phyloP scores from a whole-genome alignment of 2,113 vertebrate genomes.

The Brachypodius melanocephalos region DNA sequence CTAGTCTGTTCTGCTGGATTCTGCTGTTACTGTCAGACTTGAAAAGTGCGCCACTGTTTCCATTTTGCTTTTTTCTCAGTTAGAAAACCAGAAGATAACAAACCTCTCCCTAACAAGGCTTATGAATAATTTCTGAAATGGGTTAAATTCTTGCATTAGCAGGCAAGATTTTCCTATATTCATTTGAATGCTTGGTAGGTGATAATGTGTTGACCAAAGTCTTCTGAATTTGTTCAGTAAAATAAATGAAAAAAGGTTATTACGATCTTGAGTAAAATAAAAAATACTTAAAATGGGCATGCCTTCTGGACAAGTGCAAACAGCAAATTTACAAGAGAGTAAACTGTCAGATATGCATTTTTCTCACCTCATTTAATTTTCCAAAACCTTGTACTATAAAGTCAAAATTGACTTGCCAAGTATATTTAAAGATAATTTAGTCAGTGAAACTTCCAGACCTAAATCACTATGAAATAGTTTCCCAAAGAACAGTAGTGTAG shows the following conservation, averaged over 20 bases:
- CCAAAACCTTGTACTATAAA: not conserved
- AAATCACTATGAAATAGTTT: not conserved
- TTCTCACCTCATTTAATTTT: not conserved
- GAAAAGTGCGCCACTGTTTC: not conserved
- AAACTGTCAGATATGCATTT: not conserved
- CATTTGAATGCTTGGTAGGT: not conserved
- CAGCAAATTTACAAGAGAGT: not conserved
- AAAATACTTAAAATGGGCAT: not conserved
- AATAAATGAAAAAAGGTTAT: not conserved
- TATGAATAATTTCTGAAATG: not conserved
- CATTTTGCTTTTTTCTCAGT: not conserved
- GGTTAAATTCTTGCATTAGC: not conserved
- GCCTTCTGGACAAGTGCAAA: not conserved
- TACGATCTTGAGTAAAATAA: not conserved
- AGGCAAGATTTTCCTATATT: not conserved
- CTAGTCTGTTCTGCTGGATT: not conserved
- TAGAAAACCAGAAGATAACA: not conserved
- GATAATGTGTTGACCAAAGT: not conserved
- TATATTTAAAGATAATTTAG: not conserved
- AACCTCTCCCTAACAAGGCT: not conserved
- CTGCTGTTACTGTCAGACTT: not conserved
- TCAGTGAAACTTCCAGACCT: not conserved
- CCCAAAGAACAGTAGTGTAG: not conserved
- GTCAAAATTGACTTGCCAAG: not conserved
- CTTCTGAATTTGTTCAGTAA: not conserved